Conservation (phyloP, 2,888 invertebrate species). For the Drosophila phalerata region DNA sequence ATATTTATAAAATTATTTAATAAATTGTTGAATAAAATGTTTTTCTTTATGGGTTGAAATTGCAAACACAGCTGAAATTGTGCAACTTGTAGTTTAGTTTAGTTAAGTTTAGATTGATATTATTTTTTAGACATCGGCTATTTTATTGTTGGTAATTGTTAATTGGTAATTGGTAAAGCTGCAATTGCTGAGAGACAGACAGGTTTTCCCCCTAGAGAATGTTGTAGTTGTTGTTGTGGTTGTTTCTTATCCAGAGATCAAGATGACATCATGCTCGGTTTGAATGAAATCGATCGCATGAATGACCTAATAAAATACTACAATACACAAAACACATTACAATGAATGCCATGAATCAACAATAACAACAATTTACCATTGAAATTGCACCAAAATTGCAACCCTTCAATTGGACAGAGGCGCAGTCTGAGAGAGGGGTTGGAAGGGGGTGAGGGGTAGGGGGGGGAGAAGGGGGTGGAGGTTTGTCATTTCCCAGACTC, state of each 20-base stretch:
- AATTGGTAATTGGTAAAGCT: not conserved
- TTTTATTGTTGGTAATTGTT: not conserved
- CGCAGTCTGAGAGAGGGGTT: not conserved
- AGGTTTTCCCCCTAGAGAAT: conserved; percentile 21
- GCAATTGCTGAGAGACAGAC: conserved; percentile 9
- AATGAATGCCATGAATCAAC: conserved; percentile 65
- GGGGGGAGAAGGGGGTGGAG: too few relatives aligned
- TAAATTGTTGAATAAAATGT: not conserved
- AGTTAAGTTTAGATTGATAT: not conserved
- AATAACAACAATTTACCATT: conserved; percentile 10
- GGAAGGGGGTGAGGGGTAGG: not conserved
- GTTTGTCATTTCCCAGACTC: conserved; percentile 4
- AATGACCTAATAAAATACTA: conserved; percentile 75
- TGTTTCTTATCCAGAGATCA: conserved; percentile 51
- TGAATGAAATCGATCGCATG: conserved; percentile 75
- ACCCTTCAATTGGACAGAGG: not conserved
- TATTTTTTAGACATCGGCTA: not conserved
- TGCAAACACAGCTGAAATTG: not conserved
- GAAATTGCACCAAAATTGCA: conserved; percentile 22
- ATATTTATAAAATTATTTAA: not conserved
- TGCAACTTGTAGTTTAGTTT: not conserved
- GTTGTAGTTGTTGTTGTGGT: conserved; percentile 3
- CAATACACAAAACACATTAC: not conserved
- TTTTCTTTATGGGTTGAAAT: not conserved
- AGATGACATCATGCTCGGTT: conserved; percentile 67